A percentile compares a stretch with the other conserved stretches of the same genome.
phyloP scores from a whole-genome alignment of 2,113 vertebrate species.

The Dicaeum eximium region DNA sequence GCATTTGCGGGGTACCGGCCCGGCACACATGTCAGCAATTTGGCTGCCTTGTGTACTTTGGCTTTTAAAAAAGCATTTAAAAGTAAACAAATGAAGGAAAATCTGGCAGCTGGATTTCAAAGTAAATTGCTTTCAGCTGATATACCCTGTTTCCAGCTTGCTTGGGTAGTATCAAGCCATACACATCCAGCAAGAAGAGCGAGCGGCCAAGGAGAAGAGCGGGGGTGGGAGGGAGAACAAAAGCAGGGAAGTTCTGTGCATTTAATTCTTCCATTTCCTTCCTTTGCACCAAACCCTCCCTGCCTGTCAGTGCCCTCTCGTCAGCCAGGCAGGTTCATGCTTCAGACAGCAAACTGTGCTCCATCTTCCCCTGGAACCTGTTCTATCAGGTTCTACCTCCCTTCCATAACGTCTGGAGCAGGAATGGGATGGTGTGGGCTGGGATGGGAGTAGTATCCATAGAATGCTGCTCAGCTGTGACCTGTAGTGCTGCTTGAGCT shows the following conservation, averaged over 20 bases:
- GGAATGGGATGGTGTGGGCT: not conserved
- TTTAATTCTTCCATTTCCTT: conserved; percentile 62
- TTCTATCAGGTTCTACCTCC: not conserved
- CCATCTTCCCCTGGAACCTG: not conserved
- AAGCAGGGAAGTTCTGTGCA: conserved; percentile 51
- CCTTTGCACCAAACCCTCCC: conserved; percentile 49
- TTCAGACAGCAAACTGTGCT: not conserved
- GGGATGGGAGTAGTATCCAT: not conserved
- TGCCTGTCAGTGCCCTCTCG: conserved; percentile 16
- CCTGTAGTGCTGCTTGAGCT: not conserved
- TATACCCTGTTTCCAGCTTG: conserved; percentile 84
- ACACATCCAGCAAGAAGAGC: conserved; percentile 55
- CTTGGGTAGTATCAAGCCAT: conserved; percentile 88
- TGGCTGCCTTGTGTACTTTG: conserved; percentile 97
- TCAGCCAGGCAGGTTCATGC: not conserved
- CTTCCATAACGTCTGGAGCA: not conserved
- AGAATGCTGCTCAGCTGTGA: not conserved
- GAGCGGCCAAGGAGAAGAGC: conserved; percentile 38
- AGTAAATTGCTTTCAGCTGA: conserved; percentile 98
- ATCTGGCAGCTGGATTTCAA: conserved; percentile 90
- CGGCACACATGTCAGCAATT: conserved; percentile 96
- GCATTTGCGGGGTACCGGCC: conserved; percentile 79
- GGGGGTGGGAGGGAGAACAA: conserved; percentile 27
- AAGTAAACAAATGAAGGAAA: conserved; percentile 94
- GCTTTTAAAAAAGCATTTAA: conserved; percentile 91